phyloP scores from a whole-genome alignment of 1,140 invertebrate species.

The Octopus bimaculoides region DNA sequence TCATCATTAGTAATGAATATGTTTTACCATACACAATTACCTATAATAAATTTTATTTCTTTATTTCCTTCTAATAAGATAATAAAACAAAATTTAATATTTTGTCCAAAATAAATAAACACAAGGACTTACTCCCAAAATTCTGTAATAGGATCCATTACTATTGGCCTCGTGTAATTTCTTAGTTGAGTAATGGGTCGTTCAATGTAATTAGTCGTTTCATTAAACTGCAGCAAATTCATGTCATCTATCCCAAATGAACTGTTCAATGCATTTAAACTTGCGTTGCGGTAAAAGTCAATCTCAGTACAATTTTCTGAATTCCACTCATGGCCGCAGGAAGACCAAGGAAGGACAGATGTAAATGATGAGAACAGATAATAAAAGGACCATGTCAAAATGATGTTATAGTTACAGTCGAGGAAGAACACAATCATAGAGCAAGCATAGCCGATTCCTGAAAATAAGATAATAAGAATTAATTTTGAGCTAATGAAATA shows the following conservation, averaged over 20 bases:
- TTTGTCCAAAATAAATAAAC: no score
- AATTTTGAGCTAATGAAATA: no score
- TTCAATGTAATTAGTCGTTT: no score
- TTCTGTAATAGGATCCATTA: constrained; percentile 47
- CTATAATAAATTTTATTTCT: not conserved
- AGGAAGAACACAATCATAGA: constrained; percentile 48
- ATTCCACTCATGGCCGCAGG: constrained; percentile 58
- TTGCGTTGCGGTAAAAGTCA: not conserved
- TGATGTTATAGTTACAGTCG: constrained; percentile 55
- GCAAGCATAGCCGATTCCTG: constrained; percentile 49
- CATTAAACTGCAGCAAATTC: no score
- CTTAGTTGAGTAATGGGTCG: not conserved
- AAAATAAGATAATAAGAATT: not conserved
- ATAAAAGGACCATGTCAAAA: constrained; percentile 53
- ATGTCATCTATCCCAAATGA: no score
- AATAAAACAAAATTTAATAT: no score
- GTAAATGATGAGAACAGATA: constrained; percentile 55
- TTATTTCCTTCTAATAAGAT: no score
- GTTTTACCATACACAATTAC: not conserved
- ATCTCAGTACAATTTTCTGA: constrained; percentile 39
- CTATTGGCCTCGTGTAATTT: not conserved
- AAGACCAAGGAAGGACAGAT: constrained; percentile 55
- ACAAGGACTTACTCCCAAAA: constrained; percentile 49
- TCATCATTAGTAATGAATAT: not conserved
- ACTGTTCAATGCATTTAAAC: not conserved